Evolutionary conservation across 2,888 invertebrate genomes (phyloP), one percentile per base, ranked within the genome.

Genomic region (Euspilapteryx auroguttella): DNA sequence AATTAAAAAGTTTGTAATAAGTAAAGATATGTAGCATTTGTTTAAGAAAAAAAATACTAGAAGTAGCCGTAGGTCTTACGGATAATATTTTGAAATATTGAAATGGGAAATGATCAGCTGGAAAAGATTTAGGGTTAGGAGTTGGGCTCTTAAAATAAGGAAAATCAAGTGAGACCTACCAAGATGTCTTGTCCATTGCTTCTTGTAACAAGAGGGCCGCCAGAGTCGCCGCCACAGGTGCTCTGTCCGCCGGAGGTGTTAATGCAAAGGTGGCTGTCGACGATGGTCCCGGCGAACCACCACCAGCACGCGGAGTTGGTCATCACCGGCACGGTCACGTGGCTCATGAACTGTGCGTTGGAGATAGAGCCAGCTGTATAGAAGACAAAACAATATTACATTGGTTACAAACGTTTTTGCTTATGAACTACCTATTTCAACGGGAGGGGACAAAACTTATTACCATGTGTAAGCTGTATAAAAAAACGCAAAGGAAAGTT

Each of bases 161-260:
- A n/a, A 22, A 5, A 14, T 11, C 15, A 17, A 24, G 20, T n/a
- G n/a, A n/a, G n/a, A n/a, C 38, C 12, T 40, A 53, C 50, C 44
- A 59, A 30, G 6, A 49, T 21, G 2, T 29, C 34, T n/a, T 25
- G 29, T 17, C 38, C 38, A 26, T 46, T 33, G 3, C 44, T 38
- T 8, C 4, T 28, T 1, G 42, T 30, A 8, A 42, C 39, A 3
- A 61, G 46, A 2, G 61, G 61, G 8, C 61, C 59, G 12, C 61
- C 61, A 11, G 59, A 58, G 34, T 61, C 59, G 4, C 61, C 58
- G 0, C 23, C 6, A 40, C 57, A 58, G 12, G 47, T 44, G 25
- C 51, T 41, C 8, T 33, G 29, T 8, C 43, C 45, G 2, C 47
- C 47, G 3, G 31, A 12, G 2, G 55, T 52, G 32, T 53, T 56